Evolutionary conservation across 2,113 vertebrate genomes (phyloP).

Genomic region (Tachysurus vachellii): DNA sequence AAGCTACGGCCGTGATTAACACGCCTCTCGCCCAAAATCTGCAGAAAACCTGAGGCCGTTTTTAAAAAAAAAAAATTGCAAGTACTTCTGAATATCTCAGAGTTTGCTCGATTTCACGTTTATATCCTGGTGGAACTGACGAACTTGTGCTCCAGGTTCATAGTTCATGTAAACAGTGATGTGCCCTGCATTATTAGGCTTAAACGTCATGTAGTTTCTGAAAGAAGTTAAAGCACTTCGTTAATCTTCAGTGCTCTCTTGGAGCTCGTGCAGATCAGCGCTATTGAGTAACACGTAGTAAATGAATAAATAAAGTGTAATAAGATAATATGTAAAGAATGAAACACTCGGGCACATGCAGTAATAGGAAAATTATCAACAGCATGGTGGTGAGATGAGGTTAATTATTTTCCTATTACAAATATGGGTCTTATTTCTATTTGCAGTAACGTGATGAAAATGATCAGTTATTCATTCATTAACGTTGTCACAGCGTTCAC

Average conservation of each 20-base stretch:
- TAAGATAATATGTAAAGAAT: background rate
- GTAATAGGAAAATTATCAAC: background rate
- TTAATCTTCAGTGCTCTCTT: background rate
- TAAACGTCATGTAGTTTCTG: background rate
- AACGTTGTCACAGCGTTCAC: background rate
- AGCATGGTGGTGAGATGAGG: background rate
- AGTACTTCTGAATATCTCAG: too few relatives aligned
- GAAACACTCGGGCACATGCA: background rate
- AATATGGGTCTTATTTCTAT: background rate
- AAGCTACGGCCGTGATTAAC: too few relatives aligned
- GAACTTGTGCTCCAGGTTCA: background rate
- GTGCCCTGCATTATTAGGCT: background rate
- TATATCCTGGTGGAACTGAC: too few relatives aligned
- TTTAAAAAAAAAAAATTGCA: too few relatives aligned
- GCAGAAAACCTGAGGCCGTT: too few relatives aligned
- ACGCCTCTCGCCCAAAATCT: too few relatives aligned
- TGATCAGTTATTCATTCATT: background rate
- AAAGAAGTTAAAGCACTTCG: background rate
- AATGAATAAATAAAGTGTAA: background rate
- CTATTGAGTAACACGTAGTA: background rate
- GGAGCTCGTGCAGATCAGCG: background rate
- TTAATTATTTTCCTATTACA: background rate
- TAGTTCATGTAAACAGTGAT: conserved; percentile 1
- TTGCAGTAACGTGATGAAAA: background rate
- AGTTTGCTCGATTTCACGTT: too few relatives aligned